phyloP scores from a whole-genome alignment of 2,888 invertebrate species.

The Pandemis cinnamomeana region DNA sequence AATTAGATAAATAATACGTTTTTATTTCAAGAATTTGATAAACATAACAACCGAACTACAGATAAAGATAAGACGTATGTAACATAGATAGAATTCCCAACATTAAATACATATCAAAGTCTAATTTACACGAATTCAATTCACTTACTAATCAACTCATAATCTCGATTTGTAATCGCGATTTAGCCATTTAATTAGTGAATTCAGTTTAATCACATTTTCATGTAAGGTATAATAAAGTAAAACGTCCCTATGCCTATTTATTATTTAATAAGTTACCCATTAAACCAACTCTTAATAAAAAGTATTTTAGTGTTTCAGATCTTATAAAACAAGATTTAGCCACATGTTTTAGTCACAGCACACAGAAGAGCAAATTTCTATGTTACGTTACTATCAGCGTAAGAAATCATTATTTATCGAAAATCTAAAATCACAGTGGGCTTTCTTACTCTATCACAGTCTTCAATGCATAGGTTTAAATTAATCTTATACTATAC shows the following conservation, averaged over 20 bases:
- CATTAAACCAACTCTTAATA: background rate
- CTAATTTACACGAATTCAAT: background rate
- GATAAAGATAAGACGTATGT: background rate
- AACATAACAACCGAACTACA: background rate
- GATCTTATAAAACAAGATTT: background rate
- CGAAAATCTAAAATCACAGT: slow-evolving; percentile 37
- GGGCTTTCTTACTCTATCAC: slow-evolving; percentile 38
- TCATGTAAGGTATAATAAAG: background rate
- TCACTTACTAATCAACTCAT: too few relatives aligned
- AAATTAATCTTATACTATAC: slow-evolving; percentile 30
- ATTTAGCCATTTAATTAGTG: too few relatives aligned
- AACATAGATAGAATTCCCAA: background rate
- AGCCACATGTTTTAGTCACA: background rate
- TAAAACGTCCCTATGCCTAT: background rate
- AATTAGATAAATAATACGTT: background rate
- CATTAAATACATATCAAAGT: background rate
- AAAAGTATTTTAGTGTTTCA: background rate
- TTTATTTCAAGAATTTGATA: background rate
- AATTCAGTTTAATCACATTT: background rate
- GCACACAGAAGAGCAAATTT: slow-evolving; percentile 5
- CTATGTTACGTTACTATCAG: slow-evolving; percentile 4
- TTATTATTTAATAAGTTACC: background rate
- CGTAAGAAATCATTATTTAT: slow-evolving; percentile 12
- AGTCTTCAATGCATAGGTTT: slow-evolving; percentile 32
- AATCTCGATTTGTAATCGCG: too few relatives aligned